Conservation (phyloP, 2,888 invertebrate genomes). For the Ophraella communa region DNA sequence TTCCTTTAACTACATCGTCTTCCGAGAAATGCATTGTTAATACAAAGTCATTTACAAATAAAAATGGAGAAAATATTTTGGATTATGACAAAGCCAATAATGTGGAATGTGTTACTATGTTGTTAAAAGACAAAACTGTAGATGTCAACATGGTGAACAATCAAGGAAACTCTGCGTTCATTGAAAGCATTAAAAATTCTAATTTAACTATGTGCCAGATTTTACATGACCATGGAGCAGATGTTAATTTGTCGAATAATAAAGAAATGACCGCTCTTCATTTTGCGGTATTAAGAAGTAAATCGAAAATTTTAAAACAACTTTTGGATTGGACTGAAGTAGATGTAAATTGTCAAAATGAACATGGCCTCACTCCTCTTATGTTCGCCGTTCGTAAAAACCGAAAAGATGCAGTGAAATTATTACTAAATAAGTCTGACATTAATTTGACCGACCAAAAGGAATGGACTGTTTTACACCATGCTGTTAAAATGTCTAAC, state of each 20-base stretch:
- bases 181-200: slow-evolving; percentile 13
- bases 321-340: slow-evolving; percentile 6
- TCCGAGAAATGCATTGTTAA: not conserved
- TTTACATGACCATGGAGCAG: slow-evolving; percentile 8
- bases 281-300: slow-evolving; percentile 8
- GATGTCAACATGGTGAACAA: slow-evolving; percentile 5
- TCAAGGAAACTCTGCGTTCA: slow-evolving; percentile 17
- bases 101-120: not conserved
- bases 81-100: slow-evolving; percentile 6
- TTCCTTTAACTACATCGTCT: not conserved
- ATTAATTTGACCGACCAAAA: not conserved
- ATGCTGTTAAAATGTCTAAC: slow-evolving; percentile 14
- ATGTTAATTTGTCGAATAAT: slow-evolving; percentile 15
- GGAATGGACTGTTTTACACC: slow-evolving; percentile 15
- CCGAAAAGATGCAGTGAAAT: not conserved
- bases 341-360: not conserved
- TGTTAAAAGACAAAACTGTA: slow-evolving; percentile 2
- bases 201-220: slow-evolving; percentile 3
- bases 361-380: slow-evolving; percentile 15
- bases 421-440: slow-evolving; percentile 9
- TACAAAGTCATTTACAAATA: slow-evolving; percentile 8
- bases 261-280: slow-evolving; percentile 18
- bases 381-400: slow-evolving; percentile 12
- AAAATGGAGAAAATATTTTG: not conserved
- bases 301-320: not conserved